Conservation (phyloP, 23 tunicate species). For the Ciona savignyi region DNA sequence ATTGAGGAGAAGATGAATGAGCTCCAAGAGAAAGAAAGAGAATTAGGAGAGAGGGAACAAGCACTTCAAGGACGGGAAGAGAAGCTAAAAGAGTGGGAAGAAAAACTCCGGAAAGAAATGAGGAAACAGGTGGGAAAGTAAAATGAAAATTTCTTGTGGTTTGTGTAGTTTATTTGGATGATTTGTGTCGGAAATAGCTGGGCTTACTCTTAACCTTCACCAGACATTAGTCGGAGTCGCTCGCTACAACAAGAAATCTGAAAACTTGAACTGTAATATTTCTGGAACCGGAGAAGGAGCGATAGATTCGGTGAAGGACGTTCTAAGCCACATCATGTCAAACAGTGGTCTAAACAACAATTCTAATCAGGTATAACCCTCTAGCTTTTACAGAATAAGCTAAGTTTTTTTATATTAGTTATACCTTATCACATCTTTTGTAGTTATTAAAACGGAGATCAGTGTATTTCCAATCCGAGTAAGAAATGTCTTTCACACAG, state of each 20-base stretch:
- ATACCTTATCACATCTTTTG: no score
- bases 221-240: constrained; percentile 40
- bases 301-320: constrained; percentile 47
- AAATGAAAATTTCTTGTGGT: no score
- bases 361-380: constrained; percentile 5
- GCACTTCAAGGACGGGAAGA: constrained; percentile 37
- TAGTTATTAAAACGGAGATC: not conserved
- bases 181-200: no score
- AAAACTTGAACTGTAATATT: constrained; percentile 38
- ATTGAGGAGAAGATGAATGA: constrained; percentile 29
- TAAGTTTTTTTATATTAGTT: no score
- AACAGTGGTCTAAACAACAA: constrained; percentile 10
- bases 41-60: constrained; percentile 35
- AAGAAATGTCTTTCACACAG: not conserved
- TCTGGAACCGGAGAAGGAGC: constrained; percentile 78
- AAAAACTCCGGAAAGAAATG: constrained; percentile 33
- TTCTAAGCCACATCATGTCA: constrained; percentile 54
- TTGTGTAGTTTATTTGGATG: no score
- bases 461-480: no score
- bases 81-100: constrained; percentile 79
- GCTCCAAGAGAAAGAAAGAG: constrained; percentile 42
- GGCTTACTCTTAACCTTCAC: no score
- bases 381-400: not conserved
- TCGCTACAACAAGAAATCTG: constrained; percentile 23
- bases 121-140: constrained; percentile 34